Evolutionary conservation across 2,888 invertebrate species (phyloP).

Genomic region (Harpalus rubripes): DNA sequence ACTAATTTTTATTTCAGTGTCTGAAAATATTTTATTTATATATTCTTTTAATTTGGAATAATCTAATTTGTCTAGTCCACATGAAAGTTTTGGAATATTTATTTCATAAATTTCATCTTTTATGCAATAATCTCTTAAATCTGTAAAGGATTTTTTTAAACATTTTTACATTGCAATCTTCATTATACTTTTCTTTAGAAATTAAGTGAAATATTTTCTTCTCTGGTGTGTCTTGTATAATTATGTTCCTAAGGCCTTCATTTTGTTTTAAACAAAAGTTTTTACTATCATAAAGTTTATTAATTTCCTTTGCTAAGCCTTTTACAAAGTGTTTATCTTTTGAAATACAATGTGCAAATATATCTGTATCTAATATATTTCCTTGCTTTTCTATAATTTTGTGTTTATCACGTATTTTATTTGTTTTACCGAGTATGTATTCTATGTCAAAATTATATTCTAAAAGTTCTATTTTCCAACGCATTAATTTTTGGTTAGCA

Average conservation of each 20-base stretch:
- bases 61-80: not conserved
- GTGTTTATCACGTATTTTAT: not conserved
- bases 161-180: not conserved
- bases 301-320: not conserved
- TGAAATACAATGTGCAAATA: not conserved
- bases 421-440: constrained; percentile 19
- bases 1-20: not conserved
- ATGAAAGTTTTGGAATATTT: not conserved
- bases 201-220: constrained; percentile 6
- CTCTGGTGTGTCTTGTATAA: not conserved
- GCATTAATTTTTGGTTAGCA: not conserved
- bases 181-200: not conserved
- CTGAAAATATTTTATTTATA: not conserved
- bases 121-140: not conserved
- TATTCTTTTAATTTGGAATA: not conserved
- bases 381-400: not conserved
- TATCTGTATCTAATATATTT: not conserved
- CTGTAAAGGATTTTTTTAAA: not conserved
- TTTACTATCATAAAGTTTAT: not conserved
- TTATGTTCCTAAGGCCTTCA: not conserved
- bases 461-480: not conserved
- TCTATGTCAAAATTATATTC: constrained; percentile 51
- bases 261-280: not conserved
- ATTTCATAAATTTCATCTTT: constrained; percentile 5
- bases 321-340: not conserved